A percentile compares a stretch with the other conserved stretches of the same genome.
These are phyloP conservation scores for Drosophila sp. DNA, from an alignment of 1,140 invertebrate species.

Conservation along the genomic window DNA sequence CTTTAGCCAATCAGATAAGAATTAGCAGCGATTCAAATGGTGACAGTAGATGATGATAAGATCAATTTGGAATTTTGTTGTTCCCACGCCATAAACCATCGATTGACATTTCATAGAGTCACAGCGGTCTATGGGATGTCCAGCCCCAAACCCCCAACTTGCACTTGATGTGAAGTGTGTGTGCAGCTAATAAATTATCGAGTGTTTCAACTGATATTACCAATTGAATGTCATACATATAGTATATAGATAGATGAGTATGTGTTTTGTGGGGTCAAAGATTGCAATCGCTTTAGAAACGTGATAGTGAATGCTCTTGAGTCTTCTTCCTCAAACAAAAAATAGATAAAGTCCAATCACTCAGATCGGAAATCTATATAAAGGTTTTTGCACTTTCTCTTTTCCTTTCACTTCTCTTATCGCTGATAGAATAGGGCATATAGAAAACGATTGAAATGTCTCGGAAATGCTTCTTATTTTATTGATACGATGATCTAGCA, in stretches of 20 bases:
- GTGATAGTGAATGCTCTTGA: neutral
- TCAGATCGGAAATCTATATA: neutral
- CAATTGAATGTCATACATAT: neutral
- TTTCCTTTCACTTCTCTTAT: neutral
- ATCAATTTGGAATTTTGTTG: slow-evolving; percentile 7
- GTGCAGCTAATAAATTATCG: slow-evolving; percentile 8
- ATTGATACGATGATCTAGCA: too few relatives aligned
- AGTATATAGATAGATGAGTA: neutral
- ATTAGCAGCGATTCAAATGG: neutral
- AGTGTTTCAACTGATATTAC: slow-evolving; percentile 7
- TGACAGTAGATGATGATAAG: slow-evolving; percentile 1
- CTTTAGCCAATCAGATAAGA: slow-evolving; percentile 32
- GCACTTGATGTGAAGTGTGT: slow-evolving; percentile 11
- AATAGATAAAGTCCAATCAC: neutral
- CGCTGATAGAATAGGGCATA: too few relatives aligned
- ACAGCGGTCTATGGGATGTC: neutral
- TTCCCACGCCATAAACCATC: slow-evolving; percentile 42
- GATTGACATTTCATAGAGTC: slow-evolving; percentile 24
- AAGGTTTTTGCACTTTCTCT: neutral
- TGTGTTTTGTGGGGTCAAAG: neutral
- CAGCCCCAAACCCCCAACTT: neutral
- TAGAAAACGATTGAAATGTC: too few relatives aligned
- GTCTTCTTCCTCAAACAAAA: neutral
- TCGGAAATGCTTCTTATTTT: too few relatives aligned
- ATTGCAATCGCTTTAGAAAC: neutral